Conservation (phyloP, 2,113 vertebrate genomes). For the Myotis yumanensis region DNA sequence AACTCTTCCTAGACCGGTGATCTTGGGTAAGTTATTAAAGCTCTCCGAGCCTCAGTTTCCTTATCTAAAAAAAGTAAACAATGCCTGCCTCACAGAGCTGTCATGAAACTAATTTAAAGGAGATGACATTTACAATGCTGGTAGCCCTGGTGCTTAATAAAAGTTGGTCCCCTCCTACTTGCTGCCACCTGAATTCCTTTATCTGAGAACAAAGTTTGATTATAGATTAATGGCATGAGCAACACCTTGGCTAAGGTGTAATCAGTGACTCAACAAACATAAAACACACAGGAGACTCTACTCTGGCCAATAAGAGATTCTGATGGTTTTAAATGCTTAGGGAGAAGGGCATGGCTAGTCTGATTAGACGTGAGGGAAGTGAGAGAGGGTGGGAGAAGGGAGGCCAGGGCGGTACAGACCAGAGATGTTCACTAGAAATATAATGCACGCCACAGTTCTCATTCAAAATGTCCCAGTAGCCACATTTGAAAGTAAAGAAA, state of each 20-base stretch:
- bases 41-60: not conserved
- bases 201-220: not conserved
- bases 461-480: not conserved
- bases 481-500: not conserved
- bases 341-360: not conserved
- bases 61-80: not conserved
- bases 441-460: accelerated
- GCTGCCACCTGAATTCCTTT: not conserved
- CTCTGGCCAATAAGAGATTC: not conserved
- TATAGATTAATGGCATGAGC: not conserved
- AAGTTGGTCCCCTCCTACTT: not conserved
- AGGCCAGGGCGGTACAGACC: not conserved
- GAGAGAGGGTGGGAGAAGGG: not conserved
- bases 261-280: not conserved
- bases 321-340: not conserved
- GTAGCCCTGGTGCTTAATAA: not conserved
- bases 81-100: not conserved
- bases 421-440: not conserved
- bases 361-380: not conserved
- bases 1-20: not conserved
- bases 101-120: not conserved
- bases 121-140: not conserved
- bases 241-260: not conserved
- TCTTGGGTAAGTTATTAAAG: not conserved
- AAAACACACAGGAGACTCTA: not conserved